A percentile compares a stretch with the other conserved stretches of the same genome.
These are phyloP conservation scores for Engystomops pustulosus DNA, from an alignment of 2,113 vertebrate species.

Conservation along the genomic window DNA sequence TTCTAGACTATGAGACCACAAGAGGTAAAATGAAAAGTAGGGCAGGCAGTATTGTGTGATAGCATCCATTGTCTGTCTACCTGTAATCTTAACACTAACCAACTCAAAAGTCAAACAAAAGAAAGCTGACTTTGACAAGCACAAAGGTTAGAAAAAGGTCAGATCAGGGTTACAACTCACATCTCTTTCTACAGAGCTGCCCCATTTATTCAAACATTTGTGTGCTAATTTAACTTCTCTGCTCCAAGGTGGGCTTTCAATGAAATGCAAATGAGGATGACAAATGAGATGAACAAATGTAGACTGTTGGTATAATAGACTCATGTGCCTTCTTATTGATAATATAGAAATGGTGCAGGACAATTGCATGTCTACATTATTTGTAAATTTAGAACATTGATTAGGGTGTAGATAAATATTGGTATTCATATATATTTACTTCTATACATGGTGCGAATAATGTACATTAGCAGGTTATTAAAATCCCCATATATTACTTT, in stretches of 20 bases:
- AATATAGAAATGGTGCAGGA: neutral
- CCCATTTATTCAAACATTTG: constrained; percentile 37
- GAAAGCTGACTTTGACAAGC: constrained; percentile 76
- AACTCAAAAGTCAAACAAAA: constrained; percentile 76
- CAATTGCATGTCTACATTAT: neutral
- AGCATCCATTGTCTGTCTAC: constrained; percentile 84
- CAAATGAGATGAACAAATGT: constrained; percentile 24
- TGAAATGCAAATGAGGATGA: constrained; percentile 19
- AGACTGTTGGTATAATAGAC: neutral
- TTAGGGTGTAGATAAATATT: too few relatives aligned
- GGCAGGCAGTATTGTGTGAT: constrained; percentile 82
- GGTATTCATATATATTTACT: too few relatives aligned
- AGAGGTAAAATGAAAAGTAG: constrained; percentile 58
- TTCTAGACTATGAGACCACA: constrained; percentile 27
- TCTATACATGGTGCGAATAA: too few relatives aligned
- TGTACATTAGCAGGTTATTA: too few relatives aligned
- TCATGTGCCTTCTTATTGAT: neutral
- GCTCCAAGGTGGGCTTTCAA: neutral
- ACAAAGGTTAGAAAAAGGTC: constrained; percentile 73
- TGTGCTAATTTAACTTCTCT: constrained; percentile 33
- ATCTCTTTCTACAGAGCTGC: constrained; percentile 39
- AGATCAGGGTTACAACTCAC: constrained; percentile 70
- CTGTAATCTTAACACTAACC: constrained; percentile 87
- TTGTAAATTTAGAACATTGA: too few relatives aligned
- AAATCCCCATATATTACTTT: too few relatives aligned